A percentile compares a stretch with the other conserved stretches of the same genome.
Conservation (phyloP, 2,113 vertebrate species). For the Columba livia region DNA sequence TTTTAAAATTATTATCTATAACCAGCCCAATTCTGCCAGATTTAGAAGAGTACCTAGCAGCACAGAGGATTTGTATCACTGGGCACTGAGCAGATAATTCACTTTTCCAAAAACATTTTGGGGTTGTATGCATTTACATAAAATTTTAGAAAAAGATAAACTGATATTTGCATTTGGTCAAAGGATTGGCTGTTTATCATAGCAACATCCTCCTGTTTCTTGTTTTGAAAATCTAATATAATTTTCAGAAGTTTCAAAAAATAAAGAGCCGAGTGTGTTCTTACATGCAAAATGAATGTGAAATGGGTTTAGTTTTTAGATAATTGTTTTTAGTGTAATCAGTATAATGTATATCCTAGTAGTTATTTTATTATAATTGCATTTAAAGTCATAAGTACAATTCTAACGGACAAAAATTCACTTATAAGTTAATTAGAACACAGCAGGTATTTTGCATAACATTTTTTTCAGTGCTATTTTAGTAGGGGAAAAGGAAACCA, state of each 20-base stretch:
- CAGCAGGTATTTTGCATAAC: not conserved
- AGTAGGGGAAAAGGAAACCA: not conserved
- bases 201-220: not conserved
- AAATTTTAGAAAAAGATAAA: not conserved
- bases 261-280: not conserved
- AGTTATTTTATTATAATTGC: conserved; percentile 42
- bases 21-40: not conserved
- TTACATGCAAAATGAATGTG: conserved; percentile 19
- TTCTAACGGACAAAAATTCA: conserved; percentile 23
- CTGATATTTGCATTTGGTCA: not conserved
- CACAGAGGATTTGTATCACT: not conserved
- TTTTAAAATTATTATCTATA: not conserved
- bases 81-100: not conserved
- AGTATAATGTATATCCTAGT: not conserved
- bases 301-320: conserved; percentile 26
- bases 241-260: not conserved
- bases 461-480: not conserved
- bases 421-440: conserved; percentile 36
- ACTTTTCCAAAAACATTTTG: not conserved
- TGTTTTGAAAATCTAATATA: conserved; percentile 24
- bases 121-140: not conserved
- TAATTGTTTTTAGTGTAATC: conserved; percentile 6
- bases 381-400: conserved; percentile 36
- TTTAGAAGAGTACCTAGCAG: not conserved
- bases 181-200: not conserved